Conservation (phyloP, 2,888 invertebrate genomes). For the Drosophila anomalipes region DNA sequence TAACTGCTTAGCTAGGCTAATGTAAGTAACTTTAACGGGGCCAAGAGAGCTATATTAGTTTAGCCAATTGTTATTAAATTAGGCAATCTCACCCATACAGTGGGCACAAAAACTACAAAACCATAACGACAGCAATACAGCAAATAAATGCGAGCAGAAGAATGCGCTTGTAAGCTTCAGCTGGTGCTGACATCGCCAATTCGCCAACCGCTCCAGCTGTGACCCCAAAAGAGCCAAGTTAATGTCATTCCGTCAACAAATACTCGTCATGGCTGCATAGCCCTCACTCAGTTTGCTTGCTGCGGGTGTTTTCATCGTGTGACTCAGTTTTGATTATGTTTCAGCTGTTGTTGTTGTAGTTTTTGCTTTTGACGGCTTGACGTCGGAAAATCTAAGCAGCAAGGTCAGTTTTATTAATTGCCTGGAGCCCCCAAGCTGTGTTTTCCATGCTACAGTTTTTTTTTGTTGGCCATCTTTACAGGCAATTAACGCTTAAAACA, state of each 20-base stretch:
- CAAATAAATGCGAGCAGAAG: constrained; percentile 57
- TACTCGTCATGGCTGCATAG: constrained; percentile 80
- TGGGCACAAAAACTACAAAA: constrained; percentile 42
- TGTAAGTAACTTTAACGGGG: constrained; percentile 42
- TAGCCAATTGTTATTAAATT: constrained; percentile 68
- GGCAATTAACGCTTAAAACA: constrained; percentile 76
- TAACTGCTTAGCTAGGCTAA: constrained; percentile 23
- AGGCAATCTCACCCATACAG: constrained; percentile 59
- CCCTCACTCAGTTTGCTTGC: constrained; percentile 24
- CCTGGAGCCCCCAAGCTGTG: constrained; percentile 42
- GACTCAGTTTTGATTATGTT: constrained; percentile 45
- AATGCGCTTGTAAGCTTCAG: constrained; percentile 56
- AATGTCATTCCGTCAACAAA: constrained; percentile 77
- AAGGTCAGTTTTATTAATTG: constrained; percentile 79
- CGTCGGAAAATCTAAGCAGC: constrained; percentile 64
- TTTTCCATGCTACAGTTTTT: constrained; percentile 53
- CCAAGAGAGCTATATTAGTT: constrained; percentile 32
- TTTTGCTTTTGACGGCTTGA: constrained; percentile 37
- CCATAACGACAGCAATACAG: constrained; percentile 55
- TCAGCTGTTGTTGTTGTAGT: constrained; percentile 36
- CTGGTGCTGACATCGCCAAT: constrained; percentile 57
- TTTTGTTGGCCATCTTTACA: constrained; percentile 75
- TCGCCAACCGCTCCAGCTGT: constrained; percentile 46
- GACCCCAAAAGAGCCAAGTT: constrained; percentile 76
- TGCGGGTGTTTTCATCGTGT: constrained; percentile 37